A percentile compares a stretch with the other conserved stretches of the same genome.
phyloP scores from a whole-genome alignment of 2,797 vertebrate species.

The Capromys pilorides region DNA sequence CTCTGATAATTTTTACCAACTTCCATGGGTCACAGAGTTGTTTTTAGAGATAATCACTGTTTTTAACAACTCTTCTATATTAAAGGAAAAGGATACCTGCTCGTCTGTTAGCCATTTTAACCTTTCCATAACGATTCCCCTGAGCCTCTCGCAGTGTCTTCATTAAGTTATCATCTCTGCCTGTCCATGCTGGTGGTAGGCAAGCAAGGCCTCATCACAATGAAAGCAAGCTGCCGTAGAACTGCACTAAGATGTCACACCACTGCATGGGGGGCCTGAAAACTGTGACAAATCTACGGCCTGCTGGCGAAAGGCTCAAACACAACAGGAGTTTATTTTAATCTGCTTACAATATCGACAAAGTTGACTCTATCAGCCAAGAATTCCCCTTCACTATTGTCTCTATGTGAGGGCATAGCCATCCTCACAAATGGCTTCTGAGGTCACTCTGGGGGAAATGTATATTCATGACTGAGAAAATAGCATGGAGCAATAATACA shows the following conservation, averaged over 20 bases:
- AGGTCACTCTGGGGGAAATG: neutral
- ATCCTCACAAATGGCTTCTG: neutral
- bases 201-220: neutral
- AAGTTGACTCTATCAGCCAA: neutral
- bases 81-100: neutral
- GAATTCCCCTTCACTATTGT: neutral
- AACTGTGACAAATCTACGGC: neutral
- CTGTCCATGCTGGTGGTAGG: fast-evolving
- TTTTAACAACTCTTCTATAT: slow-evolving; percentile 57
- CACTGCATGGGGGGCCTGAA: fast-evolving
- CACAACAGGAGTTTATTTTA: neutral
- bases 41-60: slow-evolving; percentile 1
- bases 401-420: fast-evolving
- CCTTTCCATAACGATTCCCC: neutral
- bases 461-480: neutral
- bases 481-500: fast-evolving
- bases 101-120: neutral
- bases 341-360: neutral
- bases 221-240: fast-evolving
- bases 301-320: neutral
- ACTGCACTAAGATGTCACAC: fast-evolving
- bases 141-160: neutral
- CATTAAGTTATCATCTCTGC: neutral
- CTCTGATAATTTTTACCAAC: slow-evolving; percentile 15
- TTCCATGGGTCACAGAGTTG: neutral